phyloP scores from a whole-genome alignment of 1,140 invertebrate genomes.

The Drosophila subpulchrella region DNA sequence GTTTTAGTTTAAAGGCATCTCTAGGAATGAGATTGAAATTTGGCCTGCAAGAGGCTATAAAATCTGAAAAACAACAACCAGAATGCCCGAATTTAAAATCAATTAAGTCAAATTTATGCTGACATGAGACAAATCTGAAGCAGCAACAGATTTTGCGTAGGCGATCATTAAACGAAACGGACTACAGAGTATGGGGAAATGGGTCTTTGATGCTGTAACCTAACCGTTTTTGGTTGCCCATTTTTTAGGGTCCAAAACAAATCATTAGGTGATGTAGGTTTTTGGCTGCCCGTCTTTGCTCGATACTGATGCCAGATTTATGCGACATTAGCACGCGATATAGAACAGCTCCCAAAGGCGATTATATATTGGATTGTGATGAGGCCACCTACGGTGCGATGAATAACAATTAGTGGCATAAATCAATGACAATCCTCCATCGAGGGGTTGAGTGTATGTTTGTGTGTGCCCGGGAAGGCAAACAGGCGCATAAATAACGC shows the following conservation, averaged over 20 bases:
- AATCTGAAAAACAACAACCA: slow-evolving; percentile 38
- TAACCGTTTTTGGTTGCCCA: slow-evolving; percentile 54
- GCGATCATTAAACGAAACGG: slow-evolving; percentile 66
- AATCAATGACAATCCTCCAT: slow-evolving; percentile 70
- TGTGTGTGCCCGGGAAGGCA: slow-evolving; percentile 49
- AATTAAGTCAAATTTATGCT: slow-evolving; percentile 81
- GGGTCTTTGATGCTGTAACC: slow-evolving; percentile 33
- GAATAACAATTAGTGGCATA: slow-evolving; percentile 79
- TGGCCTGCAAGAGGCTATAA: slow-evolving; percentile 66
- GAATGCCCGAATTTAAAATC: slow-evolving; percentile 77
- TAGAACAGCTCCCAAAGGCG: slow-evolving; percentile 53
- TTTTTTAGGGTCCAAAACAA: slow-evolving; percentile 70
- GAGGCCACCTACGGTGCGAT: slow-evolving; percentile 70
- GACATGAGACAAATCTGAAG: slow-evolving; percentile 75
- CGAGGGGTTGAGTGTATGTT: slow-evolving; percentile 17
- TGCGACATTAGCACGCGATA: slow-evolving; percentile 66
- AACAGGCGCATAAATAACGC: slow-evolving; percentile 70
- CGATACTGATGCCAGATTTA: slow-evolving; percentile 68
- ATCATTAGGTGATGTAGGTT: slow-evolving; percentile 68
- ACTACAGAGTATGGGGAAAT: slow-evolving; percentile 18
- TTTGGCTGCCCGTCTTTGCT: slow-evolving; percentile 44
- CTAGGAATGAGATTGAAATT: slow-evolving; percentile 46
- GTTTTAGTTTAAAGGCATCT: slow-evolving; percentile 45
- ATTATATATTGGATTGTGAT: slow-evolving; percentile 12
- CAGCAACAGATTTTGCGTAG: slow-evolving; percentile 65